Evolutionary conservation across 1,140 invertebrate genomes (phyloP), one percentile per base, ranked within the genome.

Genomic region (Drosophila kurseongensis): DNA sequence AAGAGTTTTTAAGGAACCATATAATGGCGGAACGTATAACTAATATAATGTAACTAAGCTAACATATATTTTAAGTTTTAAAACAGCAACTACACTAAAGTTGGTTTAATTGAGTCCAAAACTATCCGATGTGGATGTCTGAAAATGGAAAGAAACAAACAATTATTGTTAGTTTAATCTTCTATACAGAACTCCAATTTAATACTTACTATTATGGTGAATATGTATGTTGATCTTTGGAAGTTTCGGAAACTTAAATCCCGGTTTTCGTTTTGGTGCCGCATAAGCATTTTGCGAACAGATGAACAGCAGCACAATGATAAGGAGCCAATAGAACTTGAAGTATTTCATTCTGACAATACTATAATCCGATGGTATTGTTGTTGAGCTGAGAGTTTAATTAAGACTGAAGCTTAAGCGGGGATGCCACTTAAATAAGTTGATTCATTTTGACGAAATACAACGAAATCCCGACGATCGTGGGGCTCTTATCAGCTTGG

Each of bases 191-290:
- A 35, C 16, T 50, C 23, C 54, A 40, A 0, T 12, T 9, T 0
- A 35, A 18, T 35, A 69, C 84, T 88, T 61, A 88, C 83, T 89
- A 65, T 89, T 88, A 44, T 88, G 83, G 57, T 89, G 84, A 16
- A 89, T 83, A 41, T 89, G 74, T 10, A 88, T 79, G 38, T 83
- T 68, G 2, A 88, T 36, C 51, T 86, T 85, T 41, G 40, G 40
- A 14, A 41, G n/a, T 32, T 48, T 48, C 2, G 47, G 47, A 9
- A 48, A 3, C 1, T 50, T 35, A 13, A 66, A 10, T 51, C 16
- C 44, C 8, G 56, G 44, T 16, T 61, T 86, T 0, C 82, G 14
- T 27, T 75, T 86, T n/a, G 69, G 75, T 0, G 78, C 82, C 3
- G 74, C 82, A 1, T 16, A 35, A 2, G 57, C 48, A 29, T 78